Percentiles rank a stretch among this genome's conserved stretches.
Evolutionary conservation across 2,797 vertebrate species (phyloP).

Genomic region (Emys orbicularis): DNA sequence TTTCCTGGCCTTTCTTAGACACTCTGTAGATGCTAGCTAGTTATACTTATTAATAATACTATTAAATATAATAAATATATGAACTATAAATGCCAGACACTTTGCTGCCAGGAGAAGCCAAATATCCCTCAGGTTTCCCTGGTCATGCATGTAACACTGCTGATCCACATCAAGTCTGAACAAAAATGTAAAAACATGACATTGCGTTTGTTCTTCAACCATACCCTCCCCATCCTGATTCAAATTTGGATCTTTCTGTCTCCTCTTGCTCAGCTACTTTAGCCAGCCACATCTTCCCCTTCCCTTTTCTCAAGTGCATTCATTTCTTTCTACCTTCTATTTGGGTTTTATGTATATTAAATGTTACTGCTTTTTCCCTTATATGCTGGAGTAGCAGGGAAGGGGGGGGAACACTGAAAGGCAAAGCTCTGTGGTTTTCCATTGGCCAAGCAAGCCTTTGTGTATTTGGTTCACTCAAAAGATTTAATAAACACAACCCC

Average conservation of each 20-base stretch:
- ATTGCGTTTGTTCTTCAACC: background rate
- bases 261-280: background rate
- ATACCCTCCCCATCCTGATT: background rate
- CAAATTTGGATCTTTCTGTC: background rate
- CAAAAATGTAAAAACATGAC: background rate
- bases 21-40: background rate
- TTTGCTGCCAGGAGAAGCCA: background rate
- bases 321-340: background rate
- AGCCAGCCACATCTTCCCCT: background rate
- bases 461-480: background rate
- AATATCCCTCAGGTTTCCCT: background rate
- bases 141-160: background rate
- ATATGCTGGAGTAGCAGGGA: background rate
- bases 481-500: background rate
- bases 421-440: background rate
- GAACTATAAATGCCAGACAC: background rate
- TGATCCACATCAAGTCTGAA: background rate
- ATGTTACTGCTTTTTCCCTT: background rate
- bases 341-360: background rate
- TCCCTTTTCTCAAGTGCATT: background rate
- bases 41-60: background rate
- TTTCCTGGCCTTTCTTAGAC: background rate
- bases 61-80: background rate
- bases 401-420: background rate
- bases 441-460: background rate